phyloP scores from a whole-genome alignment of 2,113 vertebrate genomes.

The Acanthisitta chloris region DNA sequence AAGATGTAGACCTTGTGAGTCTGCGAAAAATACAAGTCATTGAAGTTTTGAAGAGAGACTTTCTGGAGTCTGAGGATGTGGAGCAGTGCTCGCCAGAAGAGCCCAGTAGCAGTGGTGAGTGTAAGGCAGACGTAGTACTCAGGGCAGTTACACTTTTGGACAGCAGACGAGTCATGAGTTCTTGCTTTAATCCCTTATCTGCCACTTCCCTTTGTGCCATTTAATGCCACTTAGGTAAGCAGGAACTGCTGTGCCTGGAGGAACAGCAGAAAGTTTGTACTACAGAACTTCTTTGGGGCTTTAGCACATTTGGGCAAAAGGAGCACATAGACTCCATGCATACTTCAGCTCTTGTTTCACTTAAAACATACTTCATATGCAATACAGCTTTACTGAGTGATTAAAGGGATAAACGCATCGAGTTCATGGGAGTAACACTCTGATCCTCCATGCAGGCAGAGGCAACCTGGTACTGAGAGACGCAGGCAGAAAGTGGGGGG shows the following conservation, averaged over 20 bases:
- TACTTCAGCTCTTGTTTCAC: background rate
- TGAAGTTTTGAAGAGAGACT: constrained; percentile 68
- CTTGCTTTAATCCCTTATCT: background rate
- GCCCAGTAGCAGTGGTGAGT: constrained; percentile 40
- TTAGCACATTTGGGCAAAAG: background rate
- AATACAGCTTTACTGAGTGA: background rate
- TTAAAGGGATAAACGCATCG: background rate
- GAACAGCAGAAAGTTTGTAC: background rate
- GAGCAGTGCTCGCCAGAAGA: constrained; percentile 62
- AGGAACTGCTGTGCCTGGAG: background rate
- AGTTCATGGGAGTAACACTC: background rate
- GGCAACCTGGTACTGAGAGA: background rate
- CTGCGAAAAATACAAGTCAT: constrained; percentile 83
- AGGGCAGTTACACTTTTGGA: background rate
- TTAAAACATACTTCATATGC: background rate
- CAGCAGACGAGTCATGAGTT: background rate
- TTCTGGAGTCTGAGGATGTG: background rate
- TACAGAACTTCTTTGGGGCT: background rate
- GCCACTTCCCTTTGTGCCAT: background rate
- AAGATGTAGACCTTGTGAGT: constrained; percentile 75
- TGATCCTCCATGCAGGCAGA: background rate
- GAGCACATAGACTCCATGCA: background rate
- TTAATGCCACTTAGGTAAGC: background rate
- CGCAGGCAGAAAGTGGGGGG: background rate
- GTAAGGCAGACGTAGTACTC: background rate